Percentiles rank a stretch among this genome's conserved stretches.
Evolutionary conservation across 2,797 vertebrate species (phyloP).

Genomic region (Centropyge bicolor): DNA sequence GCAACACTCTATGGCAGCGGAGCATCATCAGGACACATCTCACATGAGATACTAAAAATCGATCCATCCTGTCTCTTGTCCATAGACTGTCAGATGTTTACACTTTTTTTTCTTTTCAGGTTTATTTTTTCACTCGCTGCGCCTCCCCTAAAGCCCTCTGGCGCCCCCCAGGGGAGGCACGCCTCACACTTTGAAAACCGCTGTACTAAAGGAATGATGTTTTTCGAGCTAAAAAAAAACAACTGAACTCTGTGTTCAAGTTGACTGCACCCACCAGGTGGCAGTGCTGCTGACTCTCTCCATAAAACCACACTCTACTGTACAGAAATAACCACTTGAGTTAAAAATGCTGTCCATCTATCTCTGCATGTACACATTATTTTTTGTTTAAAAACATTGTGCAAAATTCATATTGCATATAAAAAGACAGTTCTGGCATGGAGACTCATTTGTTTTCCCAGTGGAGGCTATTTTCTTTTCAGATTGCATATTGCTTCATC

Average conservation of each 20-base stretch:
- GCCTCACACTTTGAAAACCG: too few relatives aligned
- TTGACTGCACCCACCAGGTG: slow-evolving; percentile 26
- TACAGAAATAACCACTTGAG: background rate
- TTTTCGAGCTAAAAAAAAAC: background rate
- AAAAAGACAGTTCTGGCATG: background rate
- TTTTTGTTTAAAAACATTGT: background rate
- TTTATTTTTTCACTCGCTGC: too few relatives aligned
- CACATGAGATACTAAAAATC: too few relatives aligned
- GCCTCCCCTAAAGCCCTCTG: too few relatives aligned
- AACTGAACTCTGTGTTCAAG: background rate
- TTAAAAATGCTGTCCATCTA: background rate
- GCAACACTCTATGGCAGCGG: too few relatives aligned
- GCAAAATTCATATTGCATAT: background rate
- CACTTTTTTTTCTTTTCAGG: too few relatives aligned
- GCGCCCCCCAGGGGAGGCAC: too few relatives aligned
- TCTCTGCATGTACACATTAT: background rate
- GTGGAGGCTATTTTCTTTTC: background rate
- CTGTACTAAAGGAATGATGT: background rate
- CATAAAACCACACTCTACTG: background rate
- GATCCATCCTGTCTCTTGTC: too few relatives aligned
- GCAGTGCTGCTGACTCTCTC: slow-evolving; percentile 1
- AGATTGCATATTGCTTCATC: background rate
- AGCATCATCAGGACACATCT: too few relatives aligned
- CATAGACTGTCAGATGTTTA: too few relatives aligned
- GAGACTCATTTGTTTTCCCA: background rate